Percentiles rank a stretch among this genome's conserved stretches.
Conservation (phyloP, 1,140 invertebrate species). For the Bombus waltoni region DNA sequence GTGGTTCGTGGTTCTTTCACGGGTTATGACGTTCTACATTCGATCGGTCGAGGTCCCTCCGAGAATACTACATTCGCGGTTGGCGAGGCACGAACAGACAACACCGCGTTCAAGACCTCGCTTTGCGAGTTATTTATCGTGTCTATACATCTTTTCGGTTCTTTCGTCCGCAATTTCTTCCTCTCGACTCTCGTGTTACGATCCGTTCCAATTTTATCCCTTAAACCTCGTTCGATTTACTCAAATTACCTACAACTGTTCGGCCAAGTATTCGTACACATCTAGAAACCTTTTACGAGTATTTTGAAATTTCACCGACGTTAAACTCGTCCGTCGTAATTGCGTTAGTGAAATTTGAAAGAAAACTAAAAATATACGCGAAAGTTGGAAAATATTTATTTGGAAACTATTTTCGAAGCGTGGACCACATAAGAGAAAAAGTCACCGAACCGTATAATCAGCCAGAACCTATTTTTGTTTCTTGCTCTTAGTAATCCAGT, state of each 20-base stretch:
- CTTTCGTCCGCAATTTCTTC: not conserved
- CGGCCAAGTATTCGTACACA: not conserved
- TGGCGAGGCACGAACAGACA: conserved; percentile 70
- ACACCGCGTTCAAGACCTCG: conserved; percentile 12
- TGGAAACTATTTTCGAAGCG: too few relatives aligned
- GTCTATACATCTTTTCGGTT: conserved; percentile 1
- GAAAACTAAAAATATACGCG: too few relatives aligned
- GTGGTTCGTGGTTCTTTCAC: conserved; percentile 9
- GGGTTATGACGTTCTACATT: conserved; percentile 50
- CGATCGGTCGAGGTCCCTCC: conserved; percentile 69
- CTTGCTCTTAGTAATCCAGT: too few relatives aligned
- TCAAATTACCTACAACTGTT: not conserved
- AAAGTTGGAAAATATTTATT: too few relatives aligned
- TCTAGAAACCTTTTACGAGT: not conserved
- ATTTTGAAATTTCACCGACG: too few relatives aligned
- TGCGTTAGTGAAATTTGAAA: too few relatives aligned
- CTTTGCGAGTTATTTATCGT: conserved; percentile 4
- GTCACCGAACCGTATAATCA: too few relatives aligned
- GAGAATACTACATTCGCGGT: conserved; percentile 73
- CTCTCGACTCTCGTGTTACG: not conserved
- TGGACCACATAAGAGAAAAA: too few relatives aligned
- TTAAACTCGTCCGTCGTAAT: too few relatives aligned
- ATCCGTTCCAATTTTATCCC: not conserved
- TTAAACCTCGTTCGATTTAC: not conserved
- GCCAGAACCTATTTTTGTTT: too few relatives aligned